Evolutionary conservation across 2,113 vertebrate genomes (phyloP).

Genomic region (Cyrtonyx montezumae): DNA sequence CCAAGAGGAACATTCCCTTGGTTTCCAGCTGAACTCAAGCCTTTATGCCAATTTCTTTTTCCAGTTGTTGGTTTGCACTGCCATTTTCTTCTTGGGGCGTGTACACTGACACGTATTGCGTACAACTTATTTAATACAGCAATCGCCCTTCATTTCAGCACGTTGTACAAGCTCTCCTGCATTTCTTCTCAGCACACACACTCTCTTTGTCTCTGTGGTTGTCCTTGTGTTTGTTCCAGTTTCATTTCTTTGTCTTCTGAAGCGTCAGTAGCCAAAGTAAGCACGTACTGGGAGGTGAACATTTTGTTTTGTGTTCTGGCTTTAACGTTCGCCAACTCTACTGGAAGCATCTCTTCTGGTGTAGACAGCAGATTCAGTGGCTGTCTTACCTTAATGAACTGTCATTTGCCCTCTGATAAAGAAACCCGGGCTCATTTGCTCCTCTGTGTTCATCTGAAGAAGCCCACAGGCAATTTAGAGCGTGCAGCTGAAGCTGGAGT

Average conservation of each 20-base stretch:
- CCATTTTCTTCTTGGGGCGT: background rate
- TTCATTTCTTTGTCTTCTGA: background rate
- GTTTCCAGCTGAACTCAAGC: background rate
- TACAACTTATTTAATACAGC: background rate
- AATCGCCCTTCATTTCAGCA: background rate
- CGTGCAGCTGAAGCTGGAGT: background rate
- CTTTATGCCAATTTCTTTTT: background rate
- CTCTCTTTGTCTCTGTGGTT: background rate
- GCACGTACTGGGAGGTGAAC: background rate
- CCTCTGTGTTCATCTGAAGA: background rate
- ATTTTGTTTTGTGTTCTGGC: background rate
- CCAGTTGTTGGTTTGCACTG: background rate
- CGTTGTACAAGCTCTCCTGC: accelerated
- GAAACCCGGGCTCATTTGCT: background rate
- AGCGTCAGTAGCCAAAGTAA: background rate
- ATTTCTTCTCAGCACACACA: background rate
- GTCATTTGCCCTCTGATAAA: background rate
- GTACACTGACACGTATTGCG: accelerated
- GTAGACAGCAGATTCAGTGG: background rate
- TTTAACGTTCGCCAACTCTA: background rate
- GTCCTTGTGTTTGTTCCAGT: background rate
- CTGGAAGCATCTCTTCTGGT: background rate
- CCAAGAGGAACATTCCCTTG: background rate
- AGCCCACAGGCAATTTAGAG: background rate
- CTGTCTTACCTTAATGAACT: background rate